Evolutionary conservation across 2,888 invertebrate species (phyloP), one percentile per base, ranked within the genome.

Genomic region (Cremastinae sp.): DNA sequence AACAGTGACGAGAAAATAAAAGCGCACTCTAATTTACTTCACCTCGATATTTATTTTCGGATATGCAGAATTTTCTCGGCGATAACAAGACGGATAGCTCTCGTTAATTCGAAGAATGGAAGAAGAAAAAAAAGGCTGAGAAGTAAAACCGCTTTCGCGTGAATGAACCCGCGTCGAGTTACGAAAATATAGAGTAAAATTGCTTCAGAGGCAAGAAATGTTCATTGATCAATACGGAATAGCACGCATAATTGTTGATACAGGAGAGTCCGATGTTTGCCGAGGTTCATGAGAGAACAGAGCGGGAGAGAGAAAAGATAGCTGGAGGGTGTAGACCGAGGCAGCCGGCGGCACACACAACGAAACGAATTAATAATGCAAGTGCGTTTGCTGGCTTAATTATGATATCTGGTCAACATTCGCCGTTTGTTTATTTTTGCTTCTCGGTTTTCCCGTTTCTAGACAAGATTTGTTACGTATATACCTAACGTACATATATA

Each of bases 311-410:
- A 16, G 12, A 38, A 18, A 20, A 56, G 34, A 58, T 51, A 56
- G 41, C 49, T 47, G 28, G 49, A 58, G 41, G 49, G 41, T 20
- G 38, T n/a, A 43, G 54, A 18, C 38, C 14, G 16, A 45, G 5
- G 10, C n/a, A 47, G 12, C 12, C 16, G 28, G 38, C n/a, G n/a
- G 54, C 65, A 66, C 62, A 49, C 68, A 20, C 66, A 45, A 71
- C 66, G 66, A 68, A 68, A 74, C 71, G 58, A 61, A 75, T 75
- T 68, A 68, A 75, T 75, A 75, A 75, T 66, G 75, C 75, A 75
- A 72, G 56, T 43, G 58, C 68, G 75, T 75, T 75, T 68, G 72
- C 68, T 49, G 58, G 71, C 61, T 62, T 75, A 75, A 75, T 75
- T 75, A 72, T 75, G 75, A 72, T 75, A 68, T 61, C 68, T 56